Base-by-base conservation (phyloP, 37 sponge, comb jelly and placozoan species). In the Geodia barretti region DNA sequence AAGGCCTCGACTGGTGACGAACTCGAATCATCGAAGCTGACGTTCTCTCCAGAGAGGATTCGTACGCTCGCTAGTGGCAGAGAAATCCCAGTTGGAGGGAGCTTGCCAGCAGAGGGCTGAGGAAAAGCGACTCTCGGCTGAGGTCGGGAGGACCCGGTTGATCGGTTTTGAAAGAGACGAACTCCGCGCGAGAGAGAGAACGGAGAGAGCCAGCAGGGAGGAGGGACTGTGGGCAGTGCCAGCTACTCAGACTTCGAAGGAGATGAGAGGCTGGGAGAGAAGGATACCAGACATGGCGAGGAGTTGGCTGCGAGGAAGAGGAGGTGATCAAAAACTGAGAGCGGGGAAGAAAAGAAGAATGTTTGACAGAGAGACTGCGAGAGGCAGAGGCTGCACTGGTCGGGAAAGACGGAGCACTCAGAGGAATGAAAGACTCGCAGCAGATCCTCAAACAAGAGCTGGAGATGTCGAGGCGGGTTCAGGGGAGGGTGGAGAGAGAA, bases 21-120 rank as follows among this genome's bases (percentile, higher is more conserved):
- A 59, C 69, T 92, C 31, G 93, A 92, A 41, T 86, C 67, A 92
- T 92, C 34, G 89, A 92, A 73, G 93, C 89, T 23, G 89, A 85
- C 61, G 82, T 88, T 24, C 68, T 82, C 25, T 84, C 86, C 24
- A 47, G 74, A 38, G 93, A 92, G 28, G 79, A 80, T 39, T 73
- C 79, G 0, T 88, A 73, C 35, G 73, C 60, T 19, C 31, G 61
- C 36, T 92, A 35, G 72, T 76, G 23, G 73, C 81, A 9, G 82
- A 85, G 42, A 84, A 72, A 64, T 67, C 31, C 5, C 77, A 81
- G 36, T 58, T 92, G 5, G 74, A 85, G 38, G 70, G 77, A 19
- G 62, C 73, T 63, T 36, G 78, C n/a, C 72, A 25, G 37, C 33
- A 39, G 39, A 88, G 81, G 64, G 77, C 43, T 2, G 69, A 68